A percentile compares a stretch with the other conserved stretches of the same genome.
phyloP scores from a whole-genome alignment of 2,113 vertebrate species.

The Syrrhaptes paradoxus region DNA sequence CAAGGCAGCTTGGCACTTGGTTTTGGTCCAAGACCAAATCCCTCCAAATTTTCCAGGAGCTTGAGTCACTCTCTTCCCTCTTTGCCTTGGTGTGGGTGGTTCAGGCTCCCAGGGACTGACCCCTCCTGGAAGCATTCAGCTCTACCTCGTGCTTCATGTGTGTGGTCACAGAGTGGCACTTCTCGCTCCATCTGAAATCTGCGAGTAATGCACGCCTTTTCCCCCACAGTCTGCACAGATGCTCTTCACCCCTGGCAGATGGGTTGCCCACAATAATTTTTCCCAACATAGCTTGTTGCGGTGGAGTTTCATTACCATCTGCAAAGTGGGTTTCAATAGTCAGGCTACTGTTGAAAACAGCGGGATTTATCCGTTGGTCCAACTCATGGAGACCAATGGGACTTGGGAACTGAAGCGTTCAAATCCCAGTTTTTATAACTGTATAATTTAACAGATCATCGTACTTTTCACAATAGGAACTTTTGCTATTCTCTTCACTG shows the following conservation, averaged over 20 bases:
- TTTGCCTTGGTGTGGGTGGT: neutral
- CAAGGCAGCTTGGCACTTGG: neutral
- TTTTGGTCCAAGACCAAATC: neutral
- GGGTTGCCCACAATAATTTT: neutral
- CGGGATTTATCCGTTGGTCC: neutral
- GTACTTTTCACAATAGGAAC: neutral
- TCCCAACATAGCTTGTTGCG: neutral
- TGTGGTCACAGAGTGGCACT: neutral
- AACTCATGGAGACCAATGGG: neutral
- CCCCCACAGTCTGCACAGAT: neutral
- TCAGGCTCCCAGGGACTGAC: neutral
- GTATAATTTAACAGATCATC: neutral
- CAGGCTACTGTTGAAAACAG: neutral
- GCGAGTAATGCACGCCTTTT: neutral
- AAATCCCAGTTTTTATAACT: neutral
- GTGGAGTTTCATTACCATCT: neutral
- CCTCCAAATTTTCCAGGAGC: neutral
- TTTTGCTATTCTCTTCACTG: neutral
- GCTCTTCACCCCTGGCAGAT: neutral
- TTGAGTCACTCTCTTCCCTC: accelerated
- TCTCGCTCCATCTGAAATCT: neutral
- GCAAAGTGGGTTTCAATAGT: neutral
- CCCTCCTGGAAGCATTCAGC: neutral
- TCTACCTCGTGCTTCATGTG: neutral
- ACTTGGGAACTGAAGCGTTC: neutral